Base-by-base conservation (phyloP, 1,140 invertebrate species). In the Plectus sambesii region DNA sequence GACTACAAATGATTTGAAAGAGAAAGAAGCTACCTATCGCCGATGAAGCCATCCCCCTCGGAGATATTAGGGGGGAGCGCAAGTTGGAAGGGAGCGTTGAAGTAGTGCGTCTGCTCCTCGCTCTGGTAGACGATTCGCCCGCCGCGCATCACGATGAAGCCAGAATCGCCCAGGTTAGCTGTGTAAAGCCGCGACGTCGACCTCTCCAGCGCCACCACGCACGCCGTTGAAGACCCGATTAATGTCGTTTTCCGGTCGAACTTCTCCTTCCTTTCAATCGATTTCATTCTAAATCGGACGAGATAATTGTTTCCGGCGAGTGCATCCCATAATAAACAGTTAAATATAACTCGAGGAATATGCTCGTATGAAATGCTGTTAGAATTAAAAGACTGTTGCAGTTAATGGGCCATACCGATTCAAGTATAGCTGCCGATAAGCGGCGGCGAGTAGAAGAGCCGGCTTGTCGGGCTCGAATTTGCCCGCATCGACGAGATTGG, bases 161-260 rank as follows among this genome's bases (percentile, higher is more conserved):
- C 92, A 66, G 87, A 93, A 73, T 97, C 92, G n/a, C 92, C 92
- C 55, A 97, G 87, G 74, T 97, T 97, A 8, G 90, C 89, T 5
- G 89, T 84, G 60, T 90, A 87, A 59, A 96, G 79, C 49, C 81
- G 83, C 62, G 81, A 82, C 49, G 85, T 87, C 63, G 84, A 83
- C 56, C 84, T 80, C 72, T 90, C 85, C 39, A 97, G 73, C 41
- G 93, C 81, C 55, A 97, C 81, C 26, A 97, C 83, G 73, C 92
- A 97, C 3, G 89, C 90, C 51, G 92, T 97, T 69, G 88, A 93
- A 72, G 88, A 93, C 57, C 89, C 87, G 87, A 69, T 40, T 45
- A 26, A 63, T 55, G 36, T 51, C 44, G 52, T 46, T 55, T 59
- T 35, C 20, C 54, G 66, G 70, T 85, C 85, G 87, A 77, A 89